phyloP scores from a whole-genome alignment of 2,113 vertebrate genomes.

The Garra rufa region DNA sequence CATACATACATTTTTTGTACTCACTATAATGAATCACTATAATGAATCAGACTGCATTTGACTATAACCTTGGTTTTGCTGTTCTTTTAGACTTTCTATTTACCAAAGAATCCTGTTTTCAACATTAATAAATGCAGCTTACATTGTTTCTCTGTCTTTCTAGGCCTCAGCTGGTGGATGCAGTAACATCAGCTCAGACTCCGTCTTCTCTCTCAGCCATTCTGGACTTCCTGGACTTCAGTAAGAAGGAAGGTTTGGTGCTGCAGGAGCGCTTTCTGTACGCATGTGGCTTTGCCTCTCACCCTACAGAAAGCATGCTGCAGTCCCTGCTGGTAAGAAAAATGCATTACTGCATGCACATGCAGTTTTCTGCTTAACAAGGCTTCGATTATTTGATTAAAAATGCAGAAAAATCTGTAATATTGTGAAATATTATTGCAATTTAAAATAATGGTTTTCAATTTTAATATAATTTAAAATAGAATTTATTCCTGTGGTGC shows the following conservation, averaged over 20 bases:
- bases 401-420: too few species aligned
- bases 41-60: too few species aligned
- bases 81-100: background rate
- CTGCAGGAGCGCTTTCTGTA: conserved; percentile 96
- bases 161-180: conserved; percentile 93
- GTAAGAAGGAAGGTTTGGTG: conserved; percentile 77
- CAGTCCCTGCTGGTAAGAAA: conserved; percentile 86
- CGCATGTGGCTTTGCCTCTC: conserved; percentile 92
- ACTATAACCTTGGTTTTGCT: background rate
- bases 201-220: conserved; percentile 85
- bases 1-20: too few species aligned
- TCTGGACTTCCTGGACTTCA: conserved; percentile 91
- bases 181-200: conserved; percentile 91
- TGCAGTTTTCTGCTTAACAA: background rate
- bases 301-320: conserved; percentile 87
- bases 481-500: too few species aligned
- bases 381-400: too few species aligned
- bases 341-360: background rate
- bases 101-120: background rate
- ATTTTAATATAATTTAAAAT: too few species aligned
- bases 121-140: background rate
- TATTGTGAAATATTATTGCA: too few species aligned
- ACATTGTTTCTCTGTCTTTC: background rate
- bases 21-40: too few species aligned
- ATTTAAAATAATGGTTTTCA: too few species aligned